These are phyloP conservation scores for Papilio gigon DNA, from an alignment of 2,888 invertebrate genomes.

Conservation along the genomic window DNA sequence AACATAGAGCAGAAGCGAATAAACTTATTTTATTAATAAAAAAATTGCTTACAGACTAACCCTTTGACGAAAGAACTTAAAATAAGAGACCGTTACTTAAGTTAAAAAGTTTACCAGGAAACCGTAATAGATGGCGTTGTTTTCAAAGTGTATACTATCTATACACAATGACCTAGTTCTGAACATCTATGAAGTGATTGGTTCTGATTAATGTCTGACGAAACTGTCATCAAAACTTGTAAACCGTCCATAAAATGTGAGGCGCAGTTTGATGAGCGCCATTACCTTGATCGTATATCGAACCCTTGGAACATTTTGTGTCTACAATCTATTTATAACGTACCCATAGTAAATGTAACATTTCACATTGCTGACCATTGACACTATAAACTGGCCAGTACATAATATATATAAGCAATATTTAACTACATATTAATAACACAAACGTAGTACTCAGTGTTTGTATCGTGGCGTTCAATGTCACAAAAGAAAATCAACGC, in stretches of 20 bases:
- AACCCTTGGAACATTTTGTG: conserved; percentile 20
- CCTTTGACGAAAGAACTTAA: no score
- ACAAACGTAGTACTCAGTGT: no score
- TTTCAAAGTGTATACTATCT: background rate
- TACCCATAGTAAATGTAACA: background rate
- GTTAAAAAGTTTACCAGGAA: no score
- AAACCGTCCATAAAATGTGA: conserved; percentile 33
- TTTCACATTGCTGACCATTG: no score
- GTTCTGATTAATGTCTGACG: conserved; percentile 11
- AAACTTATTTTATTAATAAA: no score
- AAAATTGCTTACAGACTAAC: no score
- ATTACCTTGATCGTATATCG: conserved; percentile 29
- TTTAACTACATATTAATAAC: no score
- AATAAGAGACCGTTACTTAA: no score
- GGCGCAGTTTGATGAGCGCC: conserved; percentile 30
- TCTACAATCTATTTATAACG: conserved; percentile 3
- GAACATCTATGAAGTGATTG: conserved; percentile 11
- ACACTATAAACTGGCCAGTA: conserved; percentile 11
- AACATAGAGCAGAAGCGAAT: no score
- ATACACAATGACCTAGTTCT: background rate
- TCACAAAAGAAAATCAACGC: no score
- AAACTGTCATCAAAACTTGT: conserved; percentile 32
- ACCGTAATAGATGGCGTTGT: background rate
- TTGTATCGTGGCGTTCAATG: no score
- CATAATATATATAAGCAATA: no score